Conservation (phyloP, 2,888 invertebrate species). For the Aelia acuminata region DNA sequence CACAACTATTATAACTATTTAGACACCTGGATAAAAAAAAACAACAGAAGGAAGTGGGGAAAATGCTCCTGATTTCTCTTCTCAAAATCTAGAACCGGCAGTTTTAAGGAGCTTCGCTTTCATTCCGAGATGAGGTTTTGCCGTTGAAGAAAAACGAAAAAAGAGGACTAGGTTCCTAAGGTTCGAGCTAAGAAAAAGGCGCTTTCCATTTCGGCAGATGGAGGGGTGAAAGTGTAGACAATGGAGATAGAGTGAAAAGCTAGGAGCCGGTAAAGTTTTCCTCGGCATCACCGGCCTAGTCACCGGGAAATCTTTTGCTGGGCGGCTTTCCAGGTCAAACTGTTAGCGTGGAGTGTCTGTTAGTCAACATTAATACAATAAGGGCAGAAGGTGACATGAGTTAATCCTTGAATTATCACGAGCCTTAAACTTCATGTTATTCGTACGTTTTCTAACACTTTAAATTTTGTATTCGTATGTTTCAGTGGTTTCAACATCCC, state of each 20-base stretch:
- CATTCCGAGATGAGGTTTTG: neutral
- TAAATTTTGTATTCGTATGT: too few relatives aligned
- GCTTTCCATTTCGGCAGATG: conserved; percentile 43
- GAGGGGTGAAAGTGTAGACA: conserved; percentile 54
- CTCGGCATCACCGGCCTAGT: neutral
- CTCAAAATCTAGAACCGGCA: neutral
- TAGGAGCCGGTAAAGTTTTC: conserved; percentile 30
- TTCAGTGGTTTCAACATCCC: too few relatives aligned
- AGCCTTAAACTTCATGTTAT: too few relatives aligned
- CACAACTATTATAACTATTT: neutral
- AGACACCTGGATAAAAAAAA: neutral
- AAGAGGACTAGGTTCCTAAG: neutral
- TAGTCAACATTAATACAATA: too few relatives aligned
- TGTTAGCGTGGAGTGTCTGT: too few relatives aligned
- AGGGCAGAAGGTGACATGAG: too few relatives aligned
- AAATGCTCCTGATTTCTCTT: conserved; percentile 19
- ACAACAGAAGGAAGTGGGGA: neutral
- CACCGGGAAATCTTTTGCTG: neutral
- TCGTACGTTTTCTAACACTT: too few relatives aligned
- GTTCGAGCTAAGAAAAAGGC: neutral
- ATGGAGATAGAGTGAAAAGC: conserved; percentile 42
- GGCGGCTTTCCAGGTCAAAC: too few relatives aligned
- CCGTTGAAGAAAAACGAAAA: conserved; percentile 13
- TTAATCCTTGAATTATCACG: too few relatives aligned
- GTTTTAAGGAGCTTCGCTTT: conserved; percentile 19